Percentiles rank a stretch among this genome's conserved stretches.
Evolutionary conservation across 2,888 invertebrate genomes (phyloP).

Genomic region (Heteropelma amictum): DNA sequence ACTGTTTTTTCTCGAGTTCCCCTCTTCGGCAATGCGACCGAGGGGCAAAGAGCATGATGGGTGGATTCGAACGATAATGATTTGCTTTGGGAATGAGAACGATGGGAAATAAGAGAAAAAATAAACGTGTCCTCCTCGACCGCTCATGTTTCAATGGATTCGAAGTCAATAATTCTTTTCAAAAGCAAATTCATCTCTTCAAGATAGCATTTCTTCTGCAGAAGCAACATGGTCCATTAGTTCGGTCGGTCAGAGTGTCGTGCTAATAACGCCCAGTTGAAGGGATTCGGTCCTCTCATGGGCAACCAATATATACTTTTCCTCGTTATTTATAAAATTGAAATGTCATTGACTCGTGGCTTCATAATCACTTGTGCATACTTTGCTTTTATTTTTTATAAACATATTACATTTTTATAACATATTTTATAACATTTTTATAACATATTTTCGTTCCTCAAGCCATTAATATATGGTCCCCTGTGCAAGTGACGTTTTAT

Average conservation of each 20-base stretch:
- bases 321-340: no score
- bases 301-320: conserved; percentile 31
- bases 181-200: not conserved
- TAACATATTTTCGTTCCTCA: no score
- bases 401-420: no score
- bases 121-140: no score
- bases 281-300: conserved; percentile 55
- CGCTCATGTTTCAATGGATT: not conserved
- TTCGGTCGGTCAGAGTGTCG: conserved; percentile 73
- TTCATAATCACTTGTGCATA: no score
- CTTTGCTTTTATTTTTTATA: no score
- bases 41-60: not conserved
- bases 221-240: conserved; percentile 64
- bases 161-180: not conserved
- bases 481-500: not conserved
- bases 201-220: not conserved
- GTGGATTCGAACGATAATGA: not conserved
- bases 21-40: conserved; percentile 7
- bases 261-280: conserved; percentile 69
- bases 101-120: not conserved
- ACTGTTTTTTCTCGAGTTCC: conserved; percentile 54
- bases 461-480: no score
- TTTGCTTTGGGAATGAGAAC: not conserved
- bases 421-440: no score
- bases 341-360: no score